A percentile compares a stretch with the other conserved stretches of the same genome.
Evolutionary conservation across 2,797 vertebrate genomes (phyloP).

Genomic region (Parambassis ranga): DNA sequence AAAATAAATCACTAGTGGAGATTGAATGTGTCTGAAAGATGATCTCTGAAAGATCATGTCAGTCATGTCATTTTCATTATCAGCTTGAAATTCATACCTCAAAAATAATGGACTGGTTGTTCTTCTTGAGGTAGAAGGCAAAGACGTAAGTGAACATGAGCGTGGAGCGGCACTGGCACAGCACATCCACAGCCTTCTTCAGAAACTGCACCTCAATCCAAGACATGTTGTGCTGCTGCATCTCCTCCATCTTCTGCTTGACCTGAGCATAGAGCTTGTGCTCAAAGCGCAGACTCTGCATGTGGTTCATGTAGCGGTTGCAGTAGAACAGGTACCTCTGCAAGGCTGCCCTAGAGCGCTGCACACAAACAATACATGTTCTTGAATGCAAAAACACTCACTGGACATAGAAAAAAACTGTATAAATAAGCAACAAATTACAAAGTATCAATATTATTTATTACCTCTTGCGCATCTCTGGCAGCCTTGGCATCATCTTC

Average conservation of each 20-base stretch:
- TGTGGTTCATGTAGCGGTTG: conserved; percentile 99
- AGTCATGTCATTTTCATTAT: too few species aligned
- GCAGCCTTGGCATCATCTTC: conserved; percentile 99
- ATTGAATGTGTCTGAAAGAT: too few species aligned
- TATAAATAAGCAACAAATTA: neutral
- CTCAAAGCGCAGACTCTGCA: conserved; percentile 99
- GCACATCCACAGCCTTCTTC: conserved; percentile 98
- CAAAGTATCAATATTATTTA: neutral
- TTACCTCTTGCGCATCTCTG: conserved; percentile 97
- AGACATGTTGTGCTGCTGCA: conserved; percentile 99
- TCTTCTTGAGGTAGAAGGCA: conserved; percentile 99
- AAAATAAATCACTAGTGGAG: too few species aligned
- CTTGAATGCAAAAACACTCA: too few species aligned
- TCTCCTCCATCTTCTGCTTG: conserved; percentile 99
- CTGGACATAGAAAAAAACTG: conserved; percentile 68
- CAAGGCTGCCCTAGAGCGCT: conserved; percentile 97
- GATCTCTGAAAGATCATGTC: too few species aligned
- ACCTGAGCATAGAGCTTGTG: conserved; percentile 99
- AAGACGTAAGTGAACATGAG: conserved; percentile 99
- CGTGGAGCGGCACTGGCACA: conserved; percentile 98
- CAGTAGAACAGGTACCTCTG: conserved; percentile 99
- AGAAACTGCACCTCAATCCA: conserved; percentile 99
- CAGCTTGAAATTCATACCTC: too few species aligned
- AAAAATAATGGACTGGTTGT: conserved; percentile 99
- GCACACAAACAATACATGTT: too few species aligned